phyloP scores from a whole-genome alignment of 2,113 vertebrate genomes.

The Phyllostomus hastatus region DNA sequence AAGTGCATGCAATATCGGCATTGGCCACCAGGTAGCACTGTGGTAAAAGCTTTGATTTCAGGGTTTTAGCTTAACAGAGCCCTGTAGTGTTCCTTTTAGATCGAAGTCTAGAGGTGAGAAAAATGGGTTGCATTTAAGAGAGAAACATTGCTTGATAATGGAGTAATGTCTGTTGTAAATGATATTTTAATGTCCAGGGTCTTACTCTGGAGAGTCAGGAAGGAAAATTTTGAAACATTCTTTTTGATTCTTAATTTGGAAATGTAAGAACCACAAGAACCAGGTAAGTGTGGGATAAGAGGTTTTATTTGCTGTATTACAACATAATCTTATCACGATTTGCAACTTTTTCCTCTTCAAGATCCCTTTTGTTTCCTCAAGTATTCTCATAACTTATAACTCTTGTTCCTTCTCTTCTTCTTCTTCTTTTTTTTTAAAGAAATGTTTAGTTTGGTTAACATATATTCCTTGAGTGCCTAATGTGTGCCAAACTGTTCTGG shows the following conservation, averaged over 20 bases:
- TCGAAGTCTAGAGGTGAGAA: not conserved
- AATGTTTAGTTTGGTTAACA: not conserved
- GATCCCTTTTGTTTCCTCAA: not conserved
- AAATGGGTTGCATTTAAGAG: not conserved
- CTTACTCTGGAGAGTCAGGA: not conserved
- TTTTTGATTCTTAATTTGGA: not conserved
- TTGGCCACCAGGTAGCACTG: constrained; percentile 64
- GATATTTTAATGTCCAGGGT: not conserved
- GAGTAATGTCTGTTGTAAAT: not conserved
- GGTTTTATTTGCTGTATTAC: not conserved
- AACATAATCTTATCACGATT: not conserved
- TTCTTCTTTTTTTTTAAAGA: not conserved
- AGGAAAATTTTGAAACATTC: not conserved
- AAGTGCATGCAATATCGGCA: not conserved
- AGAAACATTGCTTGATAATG: not conserved
- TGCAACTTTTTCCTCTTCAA: not conserved
- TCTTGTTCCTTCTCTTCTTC: not conserved
- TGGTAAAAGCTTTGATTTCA: not conserved
- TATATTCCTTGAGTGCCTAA: not conserved
- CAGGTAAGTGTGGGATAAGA: not conserved
- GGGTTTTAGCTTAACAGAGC: fast-evolving
- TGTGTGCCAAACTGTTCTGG: not conserved
- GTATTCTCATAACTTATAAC: not conserved
- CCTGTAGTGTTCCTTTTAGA: not conserved
- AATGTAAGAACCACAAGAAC: not conserved